Evolutionary conservation across 2,113 vertebrate genomes (phyloP).

Genomic region (Scortum barcoo): DNA sequence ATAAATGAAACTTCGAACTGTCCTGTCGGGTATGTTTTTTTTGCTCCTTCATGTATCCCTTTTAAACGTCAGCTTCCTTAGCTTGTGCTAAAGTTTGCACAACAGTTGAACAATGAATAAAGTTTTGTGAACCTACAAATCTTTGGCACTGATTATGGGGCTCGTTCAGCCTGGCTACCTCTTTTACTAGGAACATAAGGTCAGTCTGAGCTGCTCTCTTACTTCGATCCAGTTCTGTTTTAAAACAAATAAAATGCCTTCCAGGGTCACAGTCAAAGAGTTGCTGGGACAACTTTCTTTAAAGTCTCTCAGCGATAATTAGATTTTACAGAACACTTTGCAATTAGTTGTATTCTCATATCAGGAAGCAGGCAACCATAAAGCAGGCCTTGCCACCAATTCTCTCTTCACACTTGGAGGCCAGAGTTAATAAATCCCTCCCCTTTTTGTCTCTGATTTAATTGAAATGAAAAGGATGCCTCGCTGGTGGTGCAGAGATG

Average conservation of each 20-base stretch:
- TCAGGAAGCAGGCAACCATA: conserved; percentile 65
- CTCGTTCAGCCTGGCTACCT: conserved; percentile 7
- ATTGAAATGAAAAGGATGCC: conserved; percentile 79
- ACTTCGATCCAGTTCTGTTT: conserved; percentile 35
- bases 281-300: conserved; percentile 45
- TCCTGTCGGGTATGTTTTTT: background rate
- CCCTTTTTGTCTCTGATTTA: conserved; percentile 69
- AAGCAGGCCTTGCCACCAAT: conserved; percentile 64
- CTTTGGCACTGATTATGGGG: background rate
- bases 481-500: conserved; percentile 59
- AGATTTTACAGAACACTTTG: conserved; percentile 66
- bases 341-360: conserved; percentile 73
- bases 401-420: conserved; percentile 59
- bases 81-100: conserved; percentile 24
- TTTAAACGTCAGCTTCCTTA: conserved; percentile 17
- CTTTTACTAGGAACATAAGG: conserved; percentile 22
- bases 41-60: background rate
- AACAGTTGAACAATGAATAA: conserved; percentile 8
- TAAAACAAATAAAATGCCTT: conserved; percentile 54
- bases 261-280: conserved; percentile 49
- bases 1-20: conserved; percentile 40
- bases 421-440: conserved; percentile 70
- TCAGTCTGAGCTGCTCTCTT: conserved; percentile 13
- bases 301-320: conserved; percentile 68
- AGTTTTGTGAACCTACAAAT: conserved; percentile 27